These are phyloP conservation scores for Diplodus puntazzo DNA, from an alignment of 2,797 vertebrate species.

Conservation along the genomic window DNA sequence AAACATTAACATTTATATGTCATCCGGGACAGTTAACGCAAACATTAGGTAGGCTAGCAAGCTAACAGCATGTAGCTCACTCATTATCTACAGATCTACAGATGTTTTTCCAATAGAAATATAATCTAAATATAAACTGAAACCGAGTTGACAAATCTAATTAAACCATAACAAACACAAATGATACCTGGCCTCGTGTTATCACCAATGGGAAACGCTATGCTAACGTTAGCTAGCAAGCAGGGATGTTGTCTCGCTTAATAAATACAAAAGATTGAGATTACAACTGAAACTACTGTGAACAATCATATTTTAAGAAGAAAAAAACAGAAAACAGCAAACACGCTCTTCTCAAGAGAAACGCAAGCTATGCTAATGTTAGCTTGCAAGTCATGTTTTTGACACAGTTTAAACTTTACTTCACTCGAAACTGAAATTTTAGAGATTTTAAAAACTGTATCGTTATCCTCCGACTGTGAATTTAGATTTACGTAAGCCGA, in stretches of 20 bases:
- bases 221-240: too few species aligned
- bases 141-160: not conserved
- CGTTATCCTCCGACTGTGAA: too few species aligned
- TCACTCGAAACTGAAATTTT: not conserved
- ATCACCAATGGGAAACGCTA: not conserved
- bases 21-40: not conserved
- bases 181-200: not conserved
- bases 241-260: too few species aligned
- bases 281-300: too few species aligned
- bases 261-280: too few species aligned
- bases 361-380: not conserved
- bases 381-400: not conserved
- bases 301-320: too few species aligned
- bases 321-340: too few species aligned
- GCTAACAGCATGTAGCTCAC: not conserved
- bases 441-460: not conserved
- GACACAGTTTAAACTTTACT: not conserved
- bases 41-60: not conserved
- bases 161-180: not conserved
- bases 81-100: not conserved
- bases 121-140: not conserved
- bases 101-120: not conserved
- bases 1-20: too few species aligned
- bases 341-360: not conserved
- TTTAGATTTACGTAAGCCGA: not conserved